phyloP scores from a whole-genome alignment of 2,797 vertebrate genomes.

The Iguana delicatissima region DNA sequence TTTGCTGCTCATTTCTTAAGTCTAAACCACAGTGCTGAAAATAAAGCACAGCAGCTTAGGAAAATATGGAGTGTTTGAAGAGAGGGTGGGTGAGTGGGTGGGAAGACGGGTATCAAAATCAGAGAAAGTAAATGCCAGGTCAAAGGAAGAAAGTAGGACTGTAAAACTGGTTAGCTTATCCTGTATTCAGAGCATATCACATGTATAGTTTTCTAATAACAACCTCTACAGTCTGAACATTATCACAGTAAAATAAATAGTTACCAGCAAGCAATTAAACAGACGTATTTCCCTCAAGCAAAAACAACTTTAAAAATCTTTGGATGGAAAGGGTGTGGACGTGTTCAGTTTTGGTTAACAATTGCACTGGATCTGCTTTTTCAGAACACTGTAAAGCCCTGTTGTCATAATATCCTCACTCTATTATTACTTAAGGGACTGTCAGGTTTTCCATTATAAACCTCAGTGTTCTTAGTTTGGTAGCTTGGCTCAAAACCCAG shows the following conservation, averaged over 20 bases:
- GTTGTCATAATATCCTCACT: slow-evolving; percentile 62
- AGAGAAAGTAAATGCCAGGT: neutral
- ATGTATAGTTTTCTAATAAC: slow-evolving; percentile 1
- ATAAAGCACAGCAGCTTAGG: slow-evolving; percentile 18
- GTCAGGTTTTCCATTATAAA: slow-evolving; percentile 77
- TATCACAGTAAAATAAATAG: slow-evolving; percentile 50
- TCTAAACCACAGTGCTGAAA: slow-evolving; percentile 11
- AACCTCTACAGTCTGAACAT: slow-evolving; percentile 41
- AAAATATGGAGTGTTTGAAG: slow-evolving; percentile 17
- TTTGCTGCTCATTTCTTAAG: slow-evolving; percentile 20
- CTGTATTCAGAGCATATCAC: neutral
- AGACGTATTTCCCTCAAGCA: slow-evolving; percentile 56
- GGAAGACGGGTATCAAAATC: neutral
- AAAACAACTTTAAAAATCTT: slow-evolving; percentile 60
- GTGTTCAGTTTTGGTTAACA: slow-evolving; percentile 77
- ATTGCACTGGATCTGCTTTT: slow-evolving; percentile 73
- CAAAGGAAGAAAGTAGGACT: neutral
- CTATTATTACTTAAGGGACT: slow-evolving; percentile 67
- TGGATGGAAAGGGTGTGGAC: slow-evolving; percentile 59
- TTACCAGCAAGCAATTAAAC: slow-evolving; percentile 66
- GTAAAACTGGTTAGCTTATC: slow-evolving; percentile 28
- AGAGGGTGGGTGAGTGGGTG: neutral
- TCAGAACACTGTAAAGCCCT: slow-evolving; percentile 73
- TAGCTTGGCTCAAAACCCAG: slow-evolving; percentile 70
- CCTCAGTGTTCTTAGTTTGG: slow-evolving; percentile 65